These are phyloP conservation scores for Ennomos erosarius DNA, from an alignment of 2,888 invertebrate species.

Conservation along the genomic window DNA sequence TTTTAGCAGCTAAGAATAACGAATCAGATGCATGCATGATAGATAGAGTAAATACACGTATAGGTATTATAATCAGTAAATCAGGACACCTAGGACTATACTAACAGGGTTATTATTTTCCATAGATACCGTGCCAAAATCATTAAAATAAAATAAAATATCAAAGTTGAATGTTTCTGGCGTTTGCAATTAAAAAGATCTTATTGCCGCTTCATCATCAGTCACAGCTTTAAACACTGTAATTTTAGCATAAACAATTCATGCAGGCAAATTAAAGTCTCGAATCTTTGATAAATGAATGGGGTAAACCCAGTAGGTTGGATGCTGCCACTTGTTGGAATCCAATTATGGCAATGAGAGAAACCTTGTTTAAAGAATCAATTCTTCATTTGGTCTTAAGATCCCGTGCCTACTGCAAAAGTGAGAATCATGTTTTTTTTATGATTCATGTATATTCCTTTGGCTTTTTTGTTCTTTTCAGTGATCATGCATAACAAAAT, in stretches of 20 bases:
- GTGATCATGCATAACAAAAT: no score
- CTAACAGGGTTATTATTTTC: no score
- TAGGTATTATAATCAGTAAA: background rate
- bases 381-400: constrained; percentile 45
- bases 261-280: constrained; percentile 29
- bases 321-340: constrained; percentile 46
- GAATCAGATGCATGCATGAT: constrained; percentile 4
- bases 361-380: constrained; percentile 63
- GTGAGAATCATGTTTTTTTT: constrained; percentile 38
- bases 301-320: constrained; percentile 27
- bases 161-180: constrained; percentile 25
- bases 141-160: no score
- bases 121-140: no score
- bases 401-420: constrained; percentile 42
- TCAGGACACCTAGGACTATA: no score
- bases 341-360: constrained; percentile 58
- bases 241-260: constrained; percentile 38
- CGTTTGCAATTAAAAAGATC: constrained; percentile 28
- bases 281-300: constrained; percentile 37
- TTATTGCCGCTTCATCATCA: constrained; percentile 25
- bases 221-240: constrained; percentile 32
- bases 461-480: no score
- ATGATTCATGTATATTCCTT: no score
- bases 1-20: constrained; percentile 32
- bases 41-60: background rate